Evolutionary conservation across 2,888 invertebrate species (phyloP).

Genomic region (Caradrina kadenii): DNA sequence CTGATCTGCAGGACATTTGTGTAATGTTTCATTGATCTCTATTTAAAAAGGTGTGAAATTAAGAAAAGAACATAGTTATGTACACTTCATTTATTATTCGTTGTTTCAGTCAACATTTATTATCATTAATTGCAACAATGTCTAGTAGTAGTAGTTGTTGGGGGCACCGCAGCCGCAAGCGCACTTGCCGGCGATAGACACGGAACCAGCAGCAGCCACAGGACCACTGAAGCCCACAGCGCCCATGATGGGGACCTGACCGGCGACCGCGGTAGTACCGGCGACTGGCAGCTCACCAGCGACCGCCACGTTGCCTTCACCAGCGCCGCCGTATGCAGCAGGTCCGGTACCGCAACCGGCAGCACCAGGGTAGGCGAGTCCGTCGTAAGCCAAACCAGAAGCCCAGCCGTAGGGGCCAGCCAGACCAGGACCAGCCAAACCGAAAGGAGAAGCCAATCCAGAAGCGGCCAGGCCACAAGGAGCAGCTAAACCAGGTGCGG

Average conservation of each 20-base stretch:
- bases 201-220: conserved; percentile 72
- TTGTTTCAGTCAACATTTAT: neutral
- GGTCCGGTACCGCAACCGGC: conserved; percentile 14
- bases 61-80: no score
- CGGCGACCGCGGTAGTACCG: conserved; percentile 45
- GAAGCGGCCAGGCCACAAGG: neutral
- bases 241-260: conserved; percentile 53
- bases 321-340: conserved; percentile 31
- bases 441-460: neutral
- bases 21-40: no score
- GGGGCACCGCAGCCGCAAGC: conserved; percentile 62
- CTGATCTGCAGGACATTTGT: no score
- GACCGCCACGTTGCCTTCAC: conserved; percentile 53
- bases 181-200: conserved; percentile 72
- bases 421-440: conserved; percentile 2
- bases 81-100: no score
- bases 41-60: no score
- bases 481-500: neutral
- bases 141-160: neutral
- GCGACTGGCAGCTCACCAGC: conserved; percentile 51
- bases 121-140: no score
- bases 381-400: conserved; percentile 4
- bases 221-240: conserved; percentile 63
- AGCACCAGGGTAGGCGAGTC: conserved; percentile 6
- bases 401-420: conserved; percentile 13